These are phyloP conservation scores for Tauraco hartlaubi DNA, from an alignment of 2,797 vertebrate genomes.

Conservation along the genomic window DNA sequence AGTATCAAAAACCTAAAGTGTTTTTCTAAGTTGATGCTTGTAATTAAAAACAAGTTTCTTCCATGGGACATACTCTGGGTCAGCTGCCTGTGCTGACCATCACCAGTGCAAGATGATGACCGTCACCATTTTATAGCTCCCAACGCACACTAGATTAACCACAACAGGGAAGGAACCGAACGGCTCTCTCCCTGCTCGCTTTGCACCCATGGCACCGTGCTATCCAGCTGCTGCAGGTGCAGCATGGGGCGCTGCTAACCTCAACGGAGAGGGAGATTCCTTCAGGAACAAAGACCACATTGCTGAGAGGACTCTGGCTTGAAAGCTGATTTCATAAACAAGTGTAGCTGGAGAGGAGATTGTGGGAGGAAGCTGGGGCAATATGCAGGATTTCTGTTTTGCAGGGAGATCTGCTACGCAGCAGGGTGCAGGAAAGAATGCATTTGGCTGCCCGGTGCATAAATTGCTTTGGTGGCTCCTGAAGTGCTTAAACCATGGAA, in stretches of 20 bases:
- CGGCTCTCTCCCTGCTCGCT: not conserved
- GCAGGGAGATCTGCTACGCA: not conserved
- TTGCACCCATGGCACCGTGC: fast-evolving
- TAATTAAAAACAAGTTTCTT: not conserved
- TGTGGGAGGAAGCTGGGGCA: not conserved
- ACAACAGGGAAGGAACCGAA: not conserved
- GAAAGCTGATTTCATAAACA: not conserved
- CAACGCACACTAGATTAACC: not conserved
- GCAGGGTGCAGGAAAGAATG: not conserved
- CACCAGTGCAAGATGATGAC: not conserved
- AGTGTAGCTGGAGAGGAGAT: not conserved
- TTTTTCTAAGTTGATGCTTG: not conserved
- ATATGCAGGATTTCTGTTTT: not conserved
- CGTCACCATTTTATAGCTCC: not conserved
- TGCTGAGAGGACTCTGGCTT: not conserved
- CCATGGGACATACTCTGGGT: not conserved
- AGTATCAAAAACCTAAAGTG: not conserved
- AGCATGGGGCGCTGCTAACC: not conserved
- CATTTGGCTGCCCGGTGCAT: not conserved
- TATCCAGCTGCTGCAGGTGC: not conserved
- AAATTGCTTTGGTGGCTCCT: constrained; percentile 63
- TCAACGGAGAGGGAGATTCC: not conserved
- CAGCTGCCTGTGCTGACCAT: not conserved
- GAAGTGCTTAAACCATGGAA: constrained; percentile 24
- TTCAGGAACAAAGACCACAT: not conserved